Evolutionary conservation across 1,140 invertebrate genomes (phyloP).

Genomic region (Drosophila orena): DNA sequence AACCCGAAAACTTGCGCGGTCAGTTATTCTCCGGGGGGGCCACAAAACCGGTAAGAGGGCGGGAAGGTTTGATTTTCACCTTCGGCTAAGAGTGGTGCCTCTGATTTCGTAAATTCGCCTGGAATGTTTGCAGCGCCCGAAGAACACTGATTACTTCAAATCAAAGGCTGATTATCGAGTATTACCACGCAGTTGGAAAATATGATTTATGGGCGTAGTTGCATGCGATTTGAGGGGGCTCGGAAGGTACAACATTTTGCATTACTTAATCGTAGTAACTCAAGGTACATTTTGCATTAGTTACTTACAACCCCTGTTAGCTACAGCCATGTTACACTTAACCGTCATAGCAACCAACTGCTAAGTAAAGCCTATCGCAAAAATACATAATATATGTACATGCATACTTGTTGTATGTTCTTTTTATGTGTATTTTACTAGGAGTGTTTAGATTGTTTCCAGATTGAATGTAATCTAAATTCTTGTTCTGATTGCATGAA

Average conservation of each 20-base stretch:
- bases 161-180: conserved; percentile 47
- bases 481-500: neutral
- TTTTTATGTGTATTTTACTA: neutral
- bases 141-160: conserved; percentile 39
- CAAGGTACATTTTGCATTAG: too few relatives aligned
- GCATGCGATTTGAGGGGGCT: neutral
- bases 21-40: conserved; percentile 37
- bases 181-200: conserved; percentile 9
- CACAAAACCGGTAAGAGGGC: conserved; percentile 36
- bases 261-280: too few relatives aligned
- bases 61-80: conserved; percentile 43
- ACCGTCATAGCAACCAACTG: conserved; percentile 4
- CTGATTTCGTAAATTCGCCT: too few relatives aligned
- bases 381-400: neutral
- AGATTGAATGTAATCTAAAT: neutral
- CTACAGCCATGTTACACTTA: neutral
- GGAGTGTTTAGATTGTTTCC: neutral
- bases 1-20: conserved; percentile 48
- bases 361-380: conserved; percentile 2
- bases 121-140: neutral
- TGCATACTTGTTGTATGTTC: neutral
- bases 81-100: neutral
- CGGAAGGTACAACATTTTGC: too few relatives aligned
- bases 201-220: conserved; percentile 5
- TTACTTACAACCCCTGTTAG: neutral